These are phyloP conservation scores for Platorchestia sp. DNA, from an alignment of 1,140 invertebrate genomes.

Conservation along the genomic window DNA sequence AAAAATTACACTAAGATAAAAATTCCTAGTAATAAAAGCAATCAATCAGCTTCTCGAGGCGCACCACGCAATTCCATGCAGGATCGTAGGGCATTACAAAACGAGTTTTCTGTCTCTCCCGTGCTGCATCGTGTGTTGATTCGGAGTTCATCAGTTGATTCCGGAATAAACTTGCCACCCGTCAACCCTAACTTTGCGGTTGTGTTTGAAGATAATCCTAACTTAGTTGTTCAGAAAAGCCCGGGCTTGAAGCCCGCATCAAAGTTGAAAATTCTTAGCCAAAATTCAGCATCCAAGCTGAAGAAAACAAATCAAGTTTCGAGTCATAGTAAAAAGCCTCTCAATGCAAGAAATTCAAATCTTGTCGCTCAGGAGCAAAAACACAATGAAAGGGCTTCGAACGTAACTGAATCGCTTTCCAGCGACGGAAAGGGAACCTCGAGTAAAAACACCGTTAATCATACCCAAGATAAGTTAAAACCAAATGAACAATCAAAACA, in stretches of 20 bases:
- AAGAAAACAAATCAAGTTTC: background rate
- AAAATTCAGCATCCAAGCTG: background rate
- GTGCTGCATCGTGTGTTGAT: background rate
- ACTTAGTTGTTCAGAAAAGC: background rate
- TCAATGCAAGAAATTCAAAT: background rate
- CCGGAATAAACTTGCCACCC: background rate
- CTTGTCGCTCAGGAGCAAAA: background rate
- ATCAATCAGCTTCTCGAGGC: background rate
- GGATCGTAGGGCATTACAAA: background rate
- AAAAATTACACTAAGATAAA: background rate
- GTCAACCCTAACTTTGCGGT: background rate
- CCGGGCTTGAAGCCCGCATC: background rate
- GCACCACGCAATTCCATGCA: background rate
- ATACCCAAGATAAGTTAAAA: background rate
- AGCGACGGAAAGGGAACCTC: background rate
- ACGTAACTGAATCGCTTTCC: background rate
- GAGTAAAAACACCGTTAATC: background rate
- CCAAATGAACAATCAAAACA: background rate
- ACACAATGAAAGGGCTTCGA: background rate
- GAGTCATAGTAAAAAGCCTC: background rate
- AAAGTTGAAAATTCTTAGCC: background rate
- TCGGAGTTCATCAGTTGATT: slow-evolving; percentile 16
- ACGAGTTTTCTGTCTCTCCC: background rate
- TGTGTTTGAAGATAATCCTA: background rate
- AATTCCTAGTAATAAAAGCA: background rate